Base-by-base conservation (phyloP, 2,888 invertebrate species). In the Apomyelois bistriatella region DNA sequence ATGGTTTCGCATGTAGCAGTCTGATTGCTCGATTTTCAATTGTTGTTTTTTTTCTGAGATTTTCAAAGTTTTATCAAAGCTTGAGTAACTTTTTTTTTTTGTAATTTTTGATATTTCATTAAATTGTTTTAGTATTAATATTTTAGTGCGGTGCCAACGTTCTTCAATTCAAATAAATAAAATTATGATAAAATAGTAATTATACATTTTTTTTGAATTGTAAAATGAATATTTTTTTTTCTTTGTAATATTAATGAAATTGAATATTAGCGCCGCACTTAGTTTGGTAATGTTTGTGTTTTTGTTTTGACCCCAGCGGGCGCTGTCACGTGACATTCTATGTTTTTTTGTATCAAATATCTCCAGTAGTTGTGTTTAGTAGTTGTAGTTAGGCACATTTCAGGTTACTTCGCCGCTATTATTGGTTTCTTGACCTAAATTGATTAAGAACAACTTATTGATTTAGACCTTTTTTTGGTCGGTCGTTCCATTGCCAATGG, bases 61-160 rank as follows among this genome's bases (percentile, higher is more conserved):
- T 50, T 16, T 41, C n/a, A n/a, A 46, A 50, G 8, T 53, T 37
- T 54, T 22, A 7, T 22, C 16, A 12, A 22, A 42, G 17, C 37
- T 42, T 37, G 32, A 41, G 46, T 47, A 49, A 49, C 48, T 28
- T 55, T 48, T 40, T 40, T 22, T 40, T 50, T 49, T 37, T 15
- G 6, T 12, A 30, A 36, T 38, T 5, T n/a, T 48, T 48, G 36
- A 48, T 12, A n/a, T 22, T 49, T 49, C 1, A 32, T 30, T 22
- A 37, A 30, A 38, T 38, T 52, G 47, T 46, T 48, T 52, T 43
- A 35, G 52, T 55, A 42, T 52, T 56, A 53, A 41, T 61, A 36
- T 54, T 55, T 53, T 10, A 46, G 57, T 57, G 55, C 17, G 35
- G 42, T 37, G 30, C 16, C 8, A 53, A 49, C 32, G 46, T 49